Percentiles rank a stretch among this genome's conserved stretches.
Conservation (phyloP, 2,113 vertebrate species). For the Corynorhinus townsendii region DNA sequence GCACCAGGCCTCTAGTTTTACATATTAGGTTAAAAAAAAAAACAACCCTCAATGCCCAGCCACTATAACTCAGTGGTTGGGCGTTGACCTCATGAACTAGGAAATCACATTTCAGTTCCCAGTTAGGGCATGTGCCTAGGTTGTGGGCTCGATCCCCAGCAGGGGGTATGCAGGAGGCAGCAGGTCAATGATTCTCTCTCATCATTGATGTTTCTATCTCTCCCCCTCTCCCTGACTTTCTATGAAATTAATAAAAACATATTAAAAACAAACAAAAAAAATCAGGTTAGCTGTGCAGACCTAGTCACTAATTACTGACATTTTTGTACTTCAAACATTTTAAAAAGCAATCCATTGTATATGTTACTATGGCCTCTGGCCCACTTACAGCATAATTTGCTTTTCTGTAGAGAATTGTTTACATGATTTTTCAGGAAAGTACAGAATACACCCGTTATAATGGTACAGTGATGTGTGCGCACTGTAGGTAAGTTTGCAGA, state of each 20-base stretch:
- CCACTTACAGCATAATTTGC: not conserved
- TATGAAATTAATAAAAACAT: too few species aligned
- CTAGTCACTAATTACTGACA: not conserved
- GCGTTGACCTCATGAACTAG: too few species aligned
- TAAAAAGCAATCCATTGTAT: not conserved
- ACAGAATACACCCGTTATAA: not conserved
- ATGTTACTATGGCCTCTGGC: not conserved
- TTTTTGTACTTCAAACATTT: not conserved
- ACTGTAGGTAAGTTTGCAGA: not conserved
- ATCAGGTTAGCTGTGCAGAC: not conserved
- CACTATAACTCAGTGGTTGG: too few species aligned
- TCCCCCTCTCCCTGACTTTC: too few species aligned
- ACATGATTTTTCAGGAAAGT: not conserved
- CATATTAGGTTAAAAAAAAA: not conserved
- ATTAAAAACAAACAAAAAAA: not conserved
- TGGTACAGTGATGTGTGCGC: fast-evolving
- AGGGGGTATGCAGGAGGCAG: too few species aligned
- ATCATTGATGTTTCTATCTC: too few species aligned
- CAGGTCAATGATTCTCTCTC: too few species aligned
- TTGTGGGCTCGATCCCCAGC: too few species aligned
- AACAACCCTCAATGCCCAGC: not conserved
- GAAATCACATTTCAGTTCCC: too few species aligned
- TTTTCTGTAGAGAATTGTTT: not conserved
- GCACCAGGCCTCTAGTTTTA: not conserved
- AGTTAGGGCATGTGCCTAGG: too few species aligned